Base-by-base conservation (phyloP, 2,888 invertebrate genomes). In the Chorisops tibialis region DNA sequence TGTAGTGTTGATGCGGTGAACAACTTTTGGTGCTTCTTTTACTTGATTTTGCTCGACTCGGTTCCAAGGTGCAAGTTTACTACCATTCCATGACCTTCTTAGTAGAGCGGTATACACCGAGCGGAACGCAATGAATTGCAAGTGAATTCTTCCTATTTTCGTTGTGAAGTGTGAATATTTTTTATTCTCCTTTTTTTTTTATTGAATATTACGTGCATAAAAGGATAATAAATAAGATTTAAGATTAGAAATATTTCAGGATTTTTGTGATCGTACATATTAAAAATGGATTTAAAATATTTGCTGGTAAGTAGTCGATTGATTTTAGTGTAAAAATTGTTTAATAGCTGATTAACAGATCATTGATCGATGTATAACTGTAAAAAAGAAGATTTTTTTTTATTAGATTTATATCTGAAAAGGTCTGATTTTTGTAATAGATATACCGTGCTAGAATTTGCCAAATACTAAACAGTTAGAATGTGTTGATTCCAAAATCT, bases 1-100 rank as follows among this genome's bases (percentile, higher is more conserved):
- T 43, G 9, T 30, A 9, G 5, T 30, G 9, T 30, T 30, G 30
- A 30, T 5, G 30, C 9, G 30, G 30, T 30, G 30, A 5, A 30
- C 9, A 30, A 30, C 30, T 30, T 30, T 30, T 30, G 30, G 30
- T 30, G 30, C 30, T 30, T 30, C 30, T 30, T 30, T 30, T 30
- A n/a, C n/a, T n/a, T n/a, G n/a, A n/a, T 30, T 30, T 30, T 7
- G 7, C 30, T 30, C 9, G 5, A 30, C 30, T 30, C n/a, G n/a
- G 22, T 38, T n/a, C 16, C 43, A 56, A 43, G 56, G 56, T 56
- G 43, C 18, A 45, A 56, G 45, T 45, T 39, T 56, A 56, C 56
- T 45, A 56, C 18, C 22, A 43, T 56, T 45, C 30, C 45, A 22
- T 56, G 56, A 56, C 56, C 56, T 56, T 56, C 30, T 56, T 56